Conservation (phyloP, 2,797 vertebrate genomes). For the Myotis vivesi region DNA sequence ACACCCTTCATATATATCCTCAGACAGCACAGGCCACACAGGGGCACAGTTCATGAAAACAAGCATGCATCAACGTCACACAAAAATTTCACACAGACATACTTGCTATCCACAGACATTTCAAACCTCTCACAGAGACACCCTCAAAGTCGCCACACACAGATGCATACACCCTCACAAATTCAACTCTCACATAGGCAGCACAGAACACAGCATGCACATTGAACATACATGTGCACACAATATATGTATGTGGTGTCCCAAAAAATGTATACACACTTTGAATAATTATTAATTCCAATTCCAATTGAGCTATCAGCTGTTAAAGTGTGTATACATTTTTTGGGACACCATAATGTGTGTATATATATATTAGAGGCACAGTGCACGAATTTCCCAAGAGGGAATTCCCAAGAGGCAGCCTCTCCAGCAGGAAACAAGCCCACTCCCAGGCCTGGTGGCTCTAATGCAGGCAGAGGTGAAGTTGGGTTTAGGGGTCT, state of each 20-base stretch:
- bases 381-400: too few species aligned
- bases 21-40: not conserved
- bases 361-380: too few species aligned
- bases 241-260: fast-evolving
- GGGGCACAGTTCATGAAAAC: not conserved
- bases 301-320: not conserved
- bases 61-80: not conserved
- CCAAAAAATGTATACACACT: not conserved
- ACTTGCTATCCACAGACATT: not conserved
- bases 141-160: not conserved
- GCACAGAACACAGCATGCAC: not conserved
- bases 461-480: not conserved
- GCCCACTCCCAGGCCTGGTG: not conserved
- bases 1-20: not conserved
- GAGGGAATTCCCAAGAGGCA: not conserved
- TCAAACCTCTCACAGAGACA: not conserved
- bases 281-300: not conserved
- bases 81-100: not conserved
- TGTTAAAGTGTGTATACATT: not conserved
- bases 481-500: not conserved
- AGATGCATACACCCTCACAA: not conserved
- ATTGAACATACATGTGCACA: not conserved
- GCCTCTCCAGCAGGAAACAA: not conserved
- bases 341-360: not conserved
- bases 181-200: not conserved